Evolutionary conservation across 2,113 vertebrate genomes (phyloP), one percentile per base, ranked within the genome.

Genomic region (Euleptes europaea): DNA sequence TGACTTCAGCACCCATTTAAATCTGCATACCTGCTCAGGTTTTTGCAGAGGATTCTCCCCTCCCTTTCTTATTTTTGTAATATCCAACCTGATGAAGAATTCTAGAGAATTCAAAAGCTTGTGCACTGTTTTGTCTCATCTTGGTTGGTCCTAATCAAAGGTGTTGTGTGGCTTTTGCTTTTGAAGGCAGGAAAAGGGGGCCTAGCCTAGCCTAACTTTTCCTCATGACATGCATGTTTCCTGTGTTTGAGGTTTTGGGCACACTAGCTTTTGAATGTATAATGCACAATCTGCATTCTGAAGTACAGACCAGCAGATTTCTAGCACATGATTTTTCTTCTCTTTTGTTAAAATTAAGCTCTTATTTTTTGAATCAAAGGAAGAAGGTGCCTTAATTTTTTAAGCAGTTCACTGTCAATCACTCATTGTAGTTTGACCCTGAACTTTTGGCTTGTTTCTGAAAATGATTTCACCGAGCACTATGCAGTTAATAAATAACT

Each of bases 401-500:
- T 85, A 65, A 84, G 85, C 85, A 69, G 51, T 88, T 86, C 87
- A n/a, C 0, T 1, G 83, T 21, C 63, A 42, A 83, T 90, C 88
- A 78, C 44, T 83, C 84, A 83, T 82, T 87, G 35, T 66, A 79
- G 57, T 91, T 85, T 92, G 91, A 93, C 92, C 82, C 81, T 90
- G 91, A 93, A 71, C 88, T 94, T 85, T 71, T 92, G 89, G 93
- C 95, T 96, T 94, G 94, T 94, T 95, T 95, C 83, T 92, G 91
- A 90, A 91, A 94, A 90, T 88, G 95, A 89, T 95, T 95, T 96
- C 95, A 96, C 95, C 95, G 95, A 97, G 93, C 84, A 81, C 84
- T 88, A 90, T 93, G 85, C 92, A 96, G 96, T 97, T 97, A 97
- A 97, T 97, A 82, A 96, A 95, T 97, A 92, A 93, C 89, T 91